phyloP scores from a whole-genome alignment of 2,113 vertebrate species.

The Gallinago jamesoni region DNA sequence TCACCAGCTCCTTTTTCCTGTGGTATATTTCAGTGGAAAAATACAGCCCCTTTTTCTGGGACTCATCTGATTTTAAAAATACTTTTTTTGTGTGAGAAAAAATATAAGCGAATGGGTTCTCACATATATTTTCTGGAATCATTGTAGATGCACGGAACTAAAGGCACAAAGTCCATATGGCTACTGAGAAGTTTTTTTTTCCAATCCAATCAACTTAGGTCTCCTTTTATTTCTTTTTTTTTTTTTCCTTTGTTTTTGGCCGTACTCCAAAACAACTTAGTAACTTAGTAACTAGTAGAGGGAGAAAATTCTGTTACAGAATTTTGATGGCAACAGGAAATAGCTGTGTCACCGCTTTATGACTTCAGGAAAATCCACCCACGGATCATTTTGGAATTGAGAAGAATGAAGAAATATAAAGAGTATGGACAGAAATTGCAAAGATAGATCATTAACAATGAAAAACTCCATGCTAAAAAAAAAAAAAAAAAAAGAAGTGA shows the following conservation, averaged over 20 bases:
- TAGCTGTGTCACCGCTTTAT: constrained; percentile 54
- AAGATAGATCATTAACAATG: not conserved
- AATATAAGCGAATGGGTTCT: not conserved
- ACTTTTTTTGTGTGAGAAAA: not conserved
- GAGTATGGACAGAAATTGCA: not conserved
- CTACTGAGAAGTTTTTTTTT: not conserved
- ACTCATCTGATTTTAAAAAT: not conserved
- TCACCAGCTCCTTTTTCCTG: constrained; percentile 61
- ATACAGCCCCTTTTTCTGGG: not conserved
- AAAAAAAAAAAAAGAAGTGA: not conserved
- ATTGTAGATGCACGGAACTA: not conserved
- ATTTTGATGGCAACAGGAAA: constrained; percentile 69
- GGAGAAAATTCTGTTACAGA: constrained; percentile 54
- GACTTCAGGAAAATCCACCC: constrained; percentile 71
- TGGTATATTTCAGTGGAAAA: constrained; percentile 55
- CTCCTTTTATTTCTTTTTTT: not conserved
- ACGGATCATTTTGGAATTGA: constrained; percentile 39
- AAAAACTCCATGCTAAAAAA: not conserved
- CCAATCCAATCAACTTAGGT: not conserved
- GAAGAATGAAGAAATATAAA: constrained; percentile 1
- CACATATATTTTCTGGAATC: not conserved
- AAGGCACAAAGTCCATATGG: not conserved
- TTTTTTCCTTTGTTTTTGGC: not conserved
- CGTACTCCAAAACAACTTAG: constrained; percentile 3
- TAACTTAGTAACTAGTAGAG: constrained; percentile 43